These are phyloP conservation scores for Sinonovacula constricta DNA, from an alignment of 1,140 invertebrate genomes.

Conservation along the genomic window DNA sequence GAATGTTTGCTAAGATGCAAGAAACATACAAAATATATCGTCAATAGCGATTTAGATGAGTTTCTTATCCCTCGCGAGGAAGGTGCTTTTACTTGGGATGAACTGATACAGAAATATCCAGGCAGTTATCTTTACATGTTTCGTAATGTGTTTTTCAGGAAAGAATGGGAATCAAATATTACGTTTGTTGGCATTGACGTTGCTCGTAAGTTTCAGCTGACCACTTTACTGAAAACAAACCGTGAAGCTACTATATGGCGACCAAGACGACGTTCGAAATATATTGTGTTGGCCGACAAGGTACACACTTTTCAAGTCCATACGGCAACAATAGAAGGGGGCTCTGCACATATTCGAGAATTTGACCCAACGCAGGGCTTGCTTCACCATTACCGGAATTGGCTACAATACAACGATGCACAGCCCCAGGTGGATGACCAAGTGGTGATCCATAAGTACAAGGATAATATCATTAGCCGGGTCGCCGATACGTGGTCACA, in stretches of 20 bases:
- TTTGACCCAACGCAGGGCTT: constrained; percentile 89
- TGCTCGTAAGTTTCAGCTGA: background rate
- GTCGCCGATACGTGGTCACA: too few species aligned
- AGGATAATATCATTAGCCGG: too few species aligned
- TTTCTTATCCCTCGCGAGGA: constrained; percentile 56
- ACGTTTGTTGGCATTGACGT: background rate
- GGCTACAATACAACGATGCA: background rate
- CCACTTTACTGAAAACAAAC: constrained; percentile 33
- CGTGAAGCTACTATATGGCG: constrained; percentile 28
- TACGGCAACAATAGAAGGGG: constrained; percentile 87
- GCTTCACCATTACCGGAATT: constrained; percentile 87
- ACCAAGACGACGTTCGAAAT: constrained; percentile 87
- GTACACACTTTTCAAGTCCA: too few species aligned
- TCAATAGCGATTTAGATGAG: constrained; percentile 59
- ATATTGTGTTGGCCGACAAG: constrained; percentile 89
- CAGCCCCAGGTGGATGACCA: too few species aligned
- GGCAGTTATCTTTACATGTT: constrained; percentile 14
- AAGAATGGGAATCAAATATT: constrained; percentile 51
- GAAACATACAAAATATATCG: background rate
- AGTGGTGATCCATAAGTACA: too few species aligned
- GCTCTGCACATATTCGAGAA: constrained; percentile 77
- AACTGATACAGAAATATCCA: constrained; percentile 30
- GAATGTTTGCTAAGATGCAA: background rate
- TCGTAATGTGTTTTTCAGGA: constrained; percentile 59
- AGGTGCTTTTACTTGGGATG: constrained; percentile 43